Conservation (phyloP, 2,888 invertebrate species). For the Patella caerulea region DNA sequence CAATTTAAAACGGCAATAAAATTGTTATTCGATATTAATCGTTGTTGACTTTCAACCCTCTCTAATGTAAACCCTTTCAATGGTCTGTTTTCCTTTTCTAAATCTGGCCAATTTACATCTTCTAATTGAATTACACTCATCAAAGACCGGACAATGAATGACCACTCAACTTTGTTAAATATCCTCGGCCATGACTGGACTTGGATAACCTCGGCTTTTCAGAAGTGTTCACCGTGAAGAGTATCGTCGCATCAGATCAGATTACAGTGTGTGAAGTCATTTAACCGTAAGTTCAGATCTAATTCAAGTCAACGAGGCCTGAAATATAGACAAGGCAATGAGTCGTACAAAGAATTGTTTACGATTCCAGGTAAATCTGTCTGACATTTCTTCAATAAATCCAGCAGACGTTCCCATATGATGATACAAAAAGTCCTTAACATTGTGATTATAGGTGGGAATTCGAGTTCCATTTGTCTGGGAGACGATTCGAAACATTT, state of each 20-base stretch:
- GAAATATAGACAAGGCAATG: background rate
- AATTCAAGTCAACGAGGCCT: conserved; percentile 2
- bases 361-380: too few species aligned
- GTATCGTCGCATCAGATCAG: background rate
- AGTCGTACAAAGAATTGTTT: too few species aligned
- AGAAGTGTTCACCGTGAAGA: background rate
- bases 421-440: too few species aligned
- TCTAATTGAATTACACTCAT: conserved; percentile 9
- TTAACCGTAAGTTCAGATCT: background rate
- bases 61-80: background rate
- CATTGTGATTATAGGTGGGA: too few species aligned
- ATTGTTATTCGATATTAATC: conserved; percentile 6
- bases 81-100: background rate
- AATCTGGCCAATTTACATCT: background rate
- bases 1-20: background rate
- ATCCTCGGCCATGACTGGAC: background rate
- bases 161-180: background rate
- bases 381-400: too few species aligned
- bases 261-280: background rate
- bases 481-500: too few species aligned
- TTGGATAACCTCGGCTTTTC: background rate
- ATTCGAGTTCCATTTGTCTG: too few species aligned
- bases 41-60: conserved; percentile 4
- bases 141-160: background rate
- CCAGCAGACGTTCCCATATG: too few species aligned